Conservation (phyloP, 2,113 vertebrate genomes). For the Mustela nigripes region DNA sequence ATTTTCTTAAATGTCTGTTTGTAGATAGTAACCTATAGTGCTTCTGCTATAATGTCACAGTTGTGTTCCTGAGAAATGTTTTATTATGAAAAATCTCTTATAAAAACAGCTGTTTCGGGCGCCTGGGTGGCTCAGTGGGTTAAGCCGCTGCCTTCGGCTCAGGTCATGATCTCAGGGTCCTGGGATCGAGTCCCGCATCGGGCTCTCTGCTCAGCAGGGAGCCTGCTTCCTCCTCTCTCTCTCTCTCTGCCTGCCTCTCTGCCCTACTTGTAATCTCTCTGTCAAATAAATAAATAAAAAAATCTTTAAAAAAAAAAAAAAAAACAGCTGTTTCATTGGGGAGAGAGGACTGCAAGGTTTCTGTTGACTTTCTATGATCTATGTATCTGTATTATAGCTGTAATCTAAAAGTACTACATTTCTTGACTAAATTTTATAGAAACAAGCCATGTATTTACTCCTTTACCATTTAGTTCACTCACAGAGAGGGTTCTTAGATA, state of each 20-base stretch:
- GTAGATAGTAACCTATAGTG: background rate
- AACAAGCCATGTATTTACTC: background rate
- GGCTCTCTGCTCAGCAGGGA: too few species aligned
- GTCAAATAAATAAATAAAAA: too few species aligned
- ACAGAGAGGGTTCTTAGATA: background rate
- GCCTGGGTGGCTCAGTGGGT: too few species aligned
- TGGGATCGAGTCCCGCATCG: too few species aligned
- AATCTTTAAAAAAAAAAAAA: too few species aligned
- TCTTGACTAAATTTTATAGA: background rate
- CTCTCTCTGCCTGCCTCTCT: too few species aligned
- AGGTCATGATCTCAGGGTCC: too few species aligned
- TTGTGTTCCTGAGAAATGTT: conserved; percentile 41
- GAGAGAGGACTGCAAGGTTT: background rate
- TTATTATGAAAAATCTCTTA: background rate
- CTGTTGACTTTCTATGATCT: background rate
- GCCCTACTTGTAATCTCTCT: too few species aligned
- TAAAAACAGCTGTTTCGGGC: conserved; percentile 1
- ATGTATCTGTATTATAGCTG: background rate
- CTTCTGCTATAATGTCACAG: background rate
- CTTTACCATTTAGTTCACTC: background rate
- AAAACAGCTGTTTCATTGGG: background rate
- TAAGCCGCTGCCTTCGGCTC: too few species aligned
- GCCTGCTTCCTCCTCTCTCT: too few species aligned
- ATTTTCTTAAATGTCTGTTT: conserved; percentile 46
- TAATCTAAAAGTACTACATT: background rate